These are phyloP conservation scores for Rhizoglyphus robini DNA, from an alignment of 1,140 invertebrate species.

Conservation along the genomic window DNA sequence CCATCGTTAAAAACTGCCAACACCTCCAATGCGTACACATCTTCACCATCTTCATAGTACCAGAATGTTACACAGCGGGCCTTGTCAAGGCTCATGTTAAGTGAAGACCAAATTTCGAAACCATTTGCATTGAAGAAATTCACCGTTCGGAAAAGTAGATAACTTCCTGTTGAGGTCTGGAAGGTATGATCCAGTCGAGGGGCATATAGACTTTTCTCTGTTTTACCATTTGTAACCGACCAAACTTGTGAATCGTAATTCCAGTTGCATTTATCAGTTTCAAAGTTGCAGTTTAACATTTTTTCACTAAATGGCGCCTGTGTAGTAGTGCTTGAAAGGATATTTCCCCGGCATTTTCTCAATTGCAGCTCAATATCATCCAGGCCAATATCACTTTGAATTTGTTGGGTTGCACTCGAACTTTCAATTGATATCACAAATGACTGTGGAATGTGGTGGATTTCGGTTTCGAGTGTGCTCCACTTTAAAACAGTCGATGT, in stretches of 20 bases:
- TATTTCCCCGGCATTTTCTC: neutral
- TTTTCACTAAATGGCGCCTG: neutral
- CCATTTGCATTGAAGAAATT: neutral
- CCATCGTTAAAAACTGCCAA: neutral
- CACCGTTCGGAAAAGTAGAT: neutral
- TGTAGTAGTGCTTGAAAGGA: neutral
- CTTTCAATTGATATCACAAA: neutral
- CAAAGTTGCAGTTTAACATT: neutral
- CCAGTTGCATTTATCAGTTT: neutral
- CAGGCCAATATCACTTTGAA: neutral
- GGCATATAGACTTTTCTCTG: neutral
- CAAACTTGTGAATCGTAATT: neutral
- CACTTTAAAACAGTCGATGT: neutral
- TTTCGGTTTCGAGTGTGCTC: neutral
- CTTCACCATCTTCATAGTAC: constrained; percentile 8
- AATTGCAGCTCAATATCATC: neutral
- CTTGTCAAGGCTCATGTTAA: neutral
- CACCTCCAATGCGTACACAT: neutral
- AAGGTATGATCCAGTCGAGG: neutral
- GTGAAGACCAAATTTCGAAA: neutral
- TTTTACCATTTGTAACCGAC: neutral
- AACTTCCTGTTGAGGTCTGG: neutral
- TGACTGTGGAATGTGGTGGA: neutral
- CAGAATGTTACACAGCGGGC: constrained; percentile 6
- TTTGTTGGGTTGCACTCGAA: neutral